Conservation (phyloP, 2,113 vertebrate genomes). For the Equus przewalskii region DNA sequence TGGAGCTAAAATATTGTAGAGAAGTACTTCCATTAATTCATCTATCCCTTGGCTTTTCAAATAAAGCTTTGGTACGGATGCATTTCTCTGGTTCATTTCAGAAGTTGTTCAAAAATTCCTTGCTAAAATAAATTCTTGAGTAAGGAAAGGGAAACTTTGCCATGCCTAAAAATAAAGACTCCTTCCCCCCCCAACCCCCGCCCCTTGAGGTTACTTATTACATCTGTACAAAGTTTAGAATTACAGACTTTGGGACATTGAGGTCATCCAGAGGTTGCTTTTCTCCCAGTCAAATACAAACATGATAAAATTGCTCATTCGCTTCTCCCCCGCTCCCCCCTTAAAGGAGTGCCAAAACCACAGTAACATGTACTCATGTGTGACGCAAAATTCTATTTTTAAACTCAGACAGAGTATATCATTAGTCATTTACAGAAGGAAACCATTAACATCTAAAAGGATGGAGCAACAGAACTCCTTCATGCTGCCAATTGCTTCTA, state of each 20-base stretch:
- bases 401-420: conserved; percentile 87
- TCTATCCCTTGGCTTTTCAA: conserved; percentile 67
- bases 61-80: conserved; percentile 73
- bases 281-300: conserved; percentile 91
- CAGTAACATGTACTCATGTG: conserved; percentile 87
- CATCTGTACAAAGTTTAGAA: conserved; percentile 90
- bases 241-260: conserved; percentile 88
- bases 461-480: conserved; percentile 82
- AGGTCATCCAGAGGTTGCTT: conserved; percentile 91
- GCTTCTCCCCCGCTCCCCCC: conserved; percentile 80
- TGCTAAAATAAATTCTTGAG: conserved; percentile 85
- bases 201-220: conserved; percentile 87
- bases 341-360: conserved; percentile 85
- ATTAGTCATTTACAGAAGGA: conserved; percentile 91
- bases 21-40: conserved; percentile 15
- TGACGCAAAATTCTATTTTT: conserved; percentile 91
- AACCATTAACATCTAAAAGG: conserved; percentile 90
- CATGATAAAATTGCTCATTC: conserved; percentile 85
- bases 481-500: conserved; percentile 84
- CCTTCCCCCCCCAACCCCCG: background rate
- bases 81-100: conserved; percentile 73
- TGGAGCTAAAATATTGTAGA: conserved; percentile 59
- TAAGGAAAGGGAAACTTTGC: conserved; percentile 88
- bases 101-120: conserved; percentile 81
- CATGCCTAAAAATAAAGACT: conserved; percentile 91